A percentile compares a stretch with the other conserved stretches of the same genome.
Evolutionary conservation across 2,113 vertebrate species (phyloP).

Genomic region (Peromyscus leucopus): DNA sequence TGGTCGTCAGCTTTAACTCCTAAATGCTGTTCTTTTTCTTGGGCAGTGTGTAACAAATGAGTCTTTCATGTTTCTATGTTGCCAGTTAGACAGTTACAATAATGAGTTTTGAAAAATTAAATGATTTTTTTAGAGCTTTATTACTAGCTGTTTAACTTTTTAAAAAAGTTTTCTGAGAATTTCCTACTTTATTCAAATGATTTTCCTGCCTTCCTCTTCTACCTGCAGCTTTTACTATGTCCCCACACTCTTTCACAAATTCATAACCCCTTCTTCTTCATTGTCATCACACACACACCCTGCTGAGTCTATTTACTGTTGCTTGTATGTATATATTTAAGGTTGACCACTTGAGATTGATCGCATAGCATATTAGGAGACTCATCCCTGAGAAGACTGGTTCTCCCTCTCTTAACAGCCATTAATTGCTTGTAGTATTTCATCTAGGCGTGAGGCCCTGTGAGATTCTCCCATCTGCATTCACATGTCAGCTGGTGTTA

Average conservation of each 20-base stretch:
- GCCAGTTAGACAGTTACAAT: background rate
- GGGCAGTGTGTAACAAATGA: slow-evolving; percentile 37
- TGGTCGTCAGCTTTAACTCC: slow-evolving; percentile 14
- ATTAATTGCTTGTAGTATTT: background rate
- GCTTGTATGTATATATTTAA: background rate
- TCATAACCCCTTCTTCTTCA: background rate
- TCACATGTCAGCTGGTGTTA: background rate
- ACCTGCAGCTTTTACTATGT: background rate
- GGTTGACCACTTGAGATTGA: background rate
- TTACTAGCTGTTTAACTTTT: background rate
- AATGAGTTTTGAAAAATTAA: background rate
- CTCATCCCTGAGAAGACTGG: background rate
- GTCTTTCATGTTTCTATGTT: background rate
- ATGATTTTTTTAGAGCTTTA: background rate
- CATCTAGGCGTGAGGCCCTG: background rate
- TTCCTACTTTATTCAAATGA: background rate
- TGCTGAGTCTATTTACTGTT: background rate
- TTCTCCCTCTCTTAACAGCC: background rate
- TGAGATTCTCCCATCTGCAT: background rate
- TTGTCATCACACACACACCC: background rate
- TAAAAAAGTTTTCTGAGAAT: background rate
- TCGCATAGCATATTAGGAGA: background rate
- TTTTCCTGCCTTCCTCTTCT: background rate
- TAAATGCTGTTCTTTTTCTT: slow-evolving; percentile 40
- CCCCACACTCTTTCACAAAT: background rate